phyloP scores from a whole-genome alignment of 2,113 vertebrate species.

The Alces alces region DNA sequence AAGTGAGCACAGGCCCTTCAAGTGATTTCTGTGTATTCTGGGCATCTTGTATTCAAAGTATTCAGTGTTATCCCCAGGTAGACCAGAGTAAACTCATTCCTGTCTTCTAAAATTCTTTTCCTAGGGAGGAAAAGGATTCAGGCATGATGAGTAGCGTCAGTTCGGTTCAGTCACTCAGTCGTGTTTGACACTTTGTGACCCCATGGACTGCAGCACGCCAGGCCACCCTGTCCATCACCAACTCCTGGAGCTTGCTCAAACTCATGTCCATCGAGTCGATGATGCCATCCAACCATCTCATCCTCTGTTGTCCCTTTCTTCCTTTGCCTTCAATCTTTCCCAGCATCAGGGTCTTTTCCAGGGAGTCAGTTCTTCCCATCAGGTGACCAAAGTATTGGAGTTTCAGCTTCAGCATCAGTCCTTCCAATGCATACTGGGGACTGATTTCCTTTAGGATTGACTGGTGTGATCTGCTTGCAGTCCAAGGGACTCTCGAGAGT shows the following conservation, averaged over 20 bases:
- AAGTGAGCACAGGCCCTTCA: background rate
- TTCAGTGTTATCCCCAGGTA: background rate
- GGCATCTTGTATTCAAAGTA: background rate
- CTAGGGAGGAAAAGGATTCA: background rate
- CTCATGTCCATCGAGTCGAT: background rate
- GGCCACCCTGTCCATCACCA: background rate
- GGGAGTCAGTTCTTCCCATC: background rate
- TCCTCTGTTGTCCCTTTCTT: background rate
- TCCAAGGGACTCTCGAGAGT: background rate
- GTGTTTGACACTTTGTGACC: background rate
- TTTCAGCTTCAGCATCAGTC: background rate
- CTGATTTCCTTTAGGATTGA: background rate
- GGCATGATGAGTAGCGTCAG: background rate
- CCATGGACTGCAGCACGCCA: background rate
- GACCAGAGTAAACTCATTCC: background rate
- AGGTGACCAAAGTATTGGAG: background rate
- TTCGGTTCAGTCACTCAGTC: background rate
- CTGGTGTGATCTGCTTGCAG: background rate
- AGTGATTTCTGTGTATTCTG: background rate
- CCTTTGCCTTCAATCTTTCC: background rate
- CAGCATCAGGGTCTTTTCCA: background rate
- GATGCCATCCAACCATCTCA: background rate
- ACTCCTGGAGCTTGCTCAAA: background rate
- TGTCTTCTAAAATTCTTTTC: background rate
- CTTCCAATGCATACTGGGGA: background rate